Conservation (phyloP, 1,140 invertebrate genomes). For the Macrotrachela quadricornifera region DNA sequence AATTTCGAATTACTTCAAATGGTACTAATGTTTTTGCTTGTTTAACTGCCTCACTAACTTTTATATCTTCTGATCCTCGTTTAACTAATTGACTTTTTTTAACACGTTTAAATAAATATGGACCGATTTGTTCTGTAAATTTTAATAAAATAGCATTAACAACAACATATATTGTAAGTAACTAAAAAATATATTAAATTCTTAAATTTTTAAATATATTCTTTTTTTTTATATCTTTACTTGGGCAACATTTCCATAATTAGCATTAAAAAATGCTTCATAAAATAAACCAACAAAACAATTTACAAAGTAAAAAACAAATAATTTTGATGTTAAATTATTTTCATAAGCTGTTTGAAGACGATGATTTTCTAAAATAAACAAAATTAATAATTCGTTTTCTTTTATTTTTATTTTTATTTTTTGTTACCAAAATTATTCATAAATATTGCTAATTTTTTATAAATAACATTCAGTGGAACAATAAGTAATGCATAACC, state of each 20-base stretch:
- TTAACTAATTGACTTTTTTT: not conserved
- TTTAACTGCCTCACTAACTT: not conserved
- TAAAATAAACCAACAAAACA: not conserved
- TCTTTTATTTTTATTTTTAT: too few relatives aligned
- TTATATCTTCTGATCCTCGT: not conserved
- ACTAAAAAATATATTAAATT: not conserved
- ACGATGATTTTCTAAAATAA: conserved; percentile 43
- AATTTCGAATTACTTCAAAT: not conserved
- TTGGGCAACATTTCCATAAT: not conserved
- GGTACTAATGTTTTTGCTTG: not conserved
- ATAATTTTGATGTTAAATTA: conserved; percentile 54
- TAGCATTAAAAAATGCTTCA: not conserved
- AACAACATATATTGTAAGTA: not conserved
- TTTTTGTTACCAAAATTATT: conserved; percentile 56
- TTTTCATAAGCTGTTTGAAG: conserved; percentile 52
- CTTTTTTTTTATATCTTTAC: not conserved
- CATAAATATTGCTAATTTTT: conserved; percentile 44
- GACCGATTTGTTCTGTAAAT: not conserved
- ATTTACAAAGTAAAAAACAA: conserved; percentile 28
- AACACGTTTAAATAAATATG: not conserved
- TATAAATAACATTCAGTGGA: conserved; percentile 47
- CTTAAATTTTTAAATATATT: too few relatives aligned
- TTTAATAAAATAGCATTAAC: not conserved
- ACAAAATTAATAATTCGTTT: too few relatives aligned
- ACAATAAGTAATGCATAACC: conserved; percentile 47